Base-by-base conservation (phyloP, 2,113 vertebrate species). In the Erythrocercus mccallii region DNA sequence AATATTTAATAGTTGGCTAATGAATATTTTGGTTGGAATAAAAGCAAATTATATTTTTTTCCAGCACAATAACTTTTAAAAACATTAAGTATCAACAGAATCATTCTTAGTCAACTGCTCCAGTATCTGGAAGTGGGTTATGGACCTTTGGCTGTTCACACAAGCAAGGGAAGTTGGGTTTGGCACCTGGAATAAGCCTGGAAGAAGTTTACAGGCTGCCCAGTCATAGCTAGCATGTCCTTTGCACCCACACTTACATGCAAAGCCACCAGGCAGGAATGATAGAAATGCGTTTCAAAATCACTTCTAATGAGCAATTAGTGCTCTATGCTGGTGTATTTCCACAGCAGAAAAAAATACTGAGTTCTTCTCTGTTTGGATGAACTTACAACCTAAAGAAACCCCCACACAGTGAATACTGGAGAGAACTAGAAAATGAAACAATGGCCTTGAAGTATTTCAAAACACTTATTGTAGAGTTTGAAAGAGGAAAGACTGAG, bases 31-130 rank as follows among this genome's bases (percentile, higher is more conserved):
- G 72, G 53, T 96, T 95, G 95, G 95, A 97, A 56, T 92, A 90
- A 90, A 94, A 93, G 77, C 88, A 96, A 95, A 92, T 88, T 88
- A 83, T 65, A 97, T 95, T 95, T 95, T 95, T 96, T 97, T 93
- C 95, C 90, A 97, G 83, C 86, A 96, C 93, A 97, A 96, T 92
- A 90, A 93, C 86, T 90, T 95, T 68, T 83, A 16, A 74, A 93
- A 95, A 88, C 80, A 23, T 37, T 31, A 68, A 90, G 64, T 78
- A 96, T 92, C 92, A 88, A 92, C 80, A 78, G 76, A 94, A 44
- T 68, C 70, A 53, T 69, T 96, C 69, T 78, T 83, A 78, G 90
- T 93, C 92, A 96, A 93, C 92, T 24, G 48, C 68, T 93, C 94
- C 86, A 70, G 92, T 95, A 88, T 94, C 88, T 90, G 70, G 82